Conservation (phyloP, 1,140 invertebrate genomes). For the Platyura marginata region DNA sequence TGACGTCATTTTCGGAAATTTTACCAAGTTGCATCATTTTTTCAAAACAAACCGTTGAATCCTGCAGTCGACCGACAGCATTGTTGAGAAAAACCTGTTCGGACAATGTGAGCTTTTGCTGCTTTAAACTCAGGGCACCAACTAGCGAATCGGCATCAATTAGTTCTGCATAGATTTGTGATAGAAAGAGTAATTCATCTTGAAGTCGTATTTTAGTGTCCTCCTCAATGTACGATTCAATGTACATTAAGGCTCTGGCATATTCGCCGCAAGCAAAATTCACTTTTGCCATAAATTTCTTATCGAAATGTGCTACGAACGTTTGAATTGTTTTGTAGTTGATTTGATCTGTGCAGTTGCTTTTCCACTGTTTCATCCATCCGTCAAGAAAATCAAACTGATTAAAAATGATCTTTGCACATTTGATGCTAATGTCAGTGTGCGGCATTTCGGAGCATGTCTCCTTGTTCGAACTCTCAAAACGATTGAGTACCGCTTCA, state of each 20-base stretch:
- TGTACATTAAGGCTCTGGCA: constrained; percentile 48
- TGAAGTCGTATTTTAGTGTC: constrained; percentile 31
- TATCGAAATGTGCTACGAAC: constrained; percentile 39
- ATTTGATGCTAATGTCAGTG: constrained; percentile 22
- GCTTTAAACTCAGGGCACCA: constrained; percentile 44
- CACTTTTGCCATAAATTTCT: constrained; percentile 41
- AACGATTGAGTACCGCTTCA: constrained; percentile 4
- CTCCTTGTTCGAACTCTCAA: neutral
- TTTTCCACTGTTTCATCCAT: constrained; percentile 45
- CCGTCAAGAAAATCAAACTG: constrained; percentile 52
- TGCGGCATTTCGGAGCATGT: too few species aligned
- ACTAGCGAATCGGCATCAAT: constrained; percentile 60
- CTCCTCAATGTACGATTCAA: constrained; percentile 48
- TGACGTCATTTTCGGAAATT: constrained; percentile 28
- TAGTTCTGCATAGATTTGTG: constrained; percentile 55
- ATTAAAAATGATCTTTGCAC: constrained; percentile 45
- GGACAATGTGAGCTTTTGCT: constrained; percentile 43
- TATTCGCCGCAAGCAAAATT: constrained; percentile 55
- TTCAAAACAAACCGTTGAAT: constrained; percentile 60
- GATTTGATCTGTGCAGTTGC: constrained; percentile 9
- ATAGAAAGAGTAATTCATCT: constrained; percentile 36
- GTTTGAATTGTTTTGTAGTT: constrained; percentile 23
- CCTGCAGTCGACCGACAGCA: constrained; percentile 48
- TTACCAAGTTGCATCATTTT: constrained; percentile 36
- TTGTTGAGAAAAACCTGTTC: constrained; percentile 54